Conservation (phyloP, 1,140 invertebrate genomes). For the Cydia strobilella region DNA sequence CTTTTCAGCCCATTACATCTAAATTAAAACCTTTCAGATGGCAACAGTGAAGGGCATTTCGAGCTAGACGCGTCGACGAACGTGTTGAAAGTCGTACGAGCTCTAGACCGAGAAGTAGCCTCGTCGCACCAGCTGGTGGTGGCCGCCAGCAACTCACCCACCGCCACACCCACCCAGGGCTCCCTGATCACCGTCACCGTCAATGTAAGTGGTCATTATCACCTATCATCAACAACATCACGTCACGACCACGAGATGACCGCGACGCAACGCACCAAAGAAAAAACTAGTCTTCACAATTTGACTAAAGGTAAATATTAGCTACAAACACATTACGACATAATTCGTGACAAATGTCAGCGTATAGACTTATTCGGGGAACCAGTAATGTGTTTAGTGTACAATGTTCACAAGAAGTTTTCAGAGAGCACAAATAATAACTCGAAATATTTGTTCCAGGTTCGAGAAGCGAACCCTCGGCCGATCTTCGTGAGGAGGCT, state of each 20-base stretch:
- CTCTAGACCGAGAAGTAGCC: slow-evolving; percentile 67
- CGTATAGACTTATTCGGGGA: too few relatives aligned
- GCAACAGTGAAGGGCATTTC: slow-evolving; percentile 68
- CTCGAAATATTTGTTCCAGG: slow-evolving; percentile 50
- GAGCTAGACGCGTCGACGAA: slow-evolving; percentile 58
- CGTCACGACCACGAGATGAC: too few relatives aligned
- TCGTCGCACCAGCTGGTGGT: slow-evolving; percentile 60
- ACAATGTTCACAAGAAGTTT: too few relatives aligned
- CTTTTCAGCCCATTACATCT: too few relatives aligned
- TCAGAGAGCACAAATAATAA: not conserved
- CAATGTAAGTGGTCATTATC: slow-evolving; percentile 53
- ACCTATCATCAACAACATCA: not conserved
- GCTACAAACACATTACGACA: too few relatives aligned
- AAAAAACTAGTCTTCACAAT: too few relatives aligned
- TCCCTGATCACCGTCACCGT: slow-evolving; percentile 70
- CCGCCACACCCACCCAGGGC: slow-evolving; percentile 37
- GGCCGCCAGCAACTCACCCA: slow-evolving; percentile 65
- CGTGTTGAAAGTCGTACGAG: slow-evolving; percentile 54
- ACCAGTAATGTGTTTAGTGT: too few relatives aligned
- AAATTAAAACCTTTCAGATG: slow-evolving; percentile 49
- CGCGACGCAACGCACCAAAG: too few relatives aligned
- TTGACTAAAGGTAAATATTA: too few relatives aligned
- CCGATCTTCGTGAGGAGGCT: slow-evolving; percentile 71
- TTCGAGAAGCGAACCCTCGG: slow-evolving; percentile 79
- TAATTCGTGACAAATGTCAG: too few relatives aligned